These are phyloP conservation scores for Sparidentex hasta DNA, from an alignment of 2,797 vertebrate species.

Conservation along the genomic window DNA sequence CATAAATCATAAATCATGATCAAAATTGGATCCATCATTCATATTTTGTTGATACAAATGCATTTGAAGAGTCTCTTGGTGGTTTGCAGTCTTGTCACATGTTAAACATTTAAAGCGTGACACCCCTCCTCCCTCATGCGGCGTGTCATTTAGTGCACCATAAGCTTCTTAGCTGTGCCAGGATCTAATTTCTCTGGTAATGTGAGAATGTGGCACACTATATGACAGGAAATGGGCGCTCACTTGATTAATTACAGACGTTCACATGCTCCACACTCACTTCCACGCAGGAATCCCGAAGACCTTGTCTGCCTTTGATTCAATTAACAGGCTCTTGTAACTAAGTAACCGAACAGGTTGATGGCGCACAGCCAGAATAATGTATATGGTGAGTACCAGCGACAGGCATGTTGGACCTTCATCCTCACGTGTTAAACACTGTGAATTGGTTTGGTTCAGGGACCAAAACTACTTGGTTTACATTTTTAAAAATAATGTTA, in stretches of 20 bases:
- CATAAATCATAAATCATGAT: conserved; percentile 47
- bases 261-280: conserved; percentile 31
- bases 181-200: conserved; percentile 66
- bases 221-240: conserved; percentile 41
- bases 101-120: conserved; percentile 45
- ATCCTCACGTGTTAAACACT: too few species aligned
- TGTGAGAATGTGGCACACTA: conserved; percentile 58
- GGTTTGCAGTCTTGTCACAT: conserved; percentile 27
- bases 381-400: too few species aligned
- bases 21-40: conserved; percentile 35
- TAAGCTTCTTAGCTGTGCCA: conserved; percentile 67
- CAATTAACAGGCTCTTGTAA: neutral
- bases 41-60: conserved; percentile 35
- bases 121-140: conserved; percentile 22
- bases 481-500: too few species aligned
- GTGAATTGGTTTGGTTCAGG: too few species aligned
- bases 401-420: too few species aligned
- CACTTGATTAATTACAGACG: conserved; percentile 59
- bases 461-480: too few species aligned
- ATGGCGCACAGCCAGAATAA: too few species aligned
- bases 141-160: conserved; percentile 31
- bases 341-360: too few species aligned
- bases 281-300: conserved; percentile 28
- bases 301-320: conserved; percentile 32
- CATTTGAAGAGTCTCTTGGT: conserved; percentile 12